These are phyloP conservation scores for Tetragnatha versicolor DNA, from an alignment of 1,140 invertebrate genomes.

Conservation along the genomic window DNA sequence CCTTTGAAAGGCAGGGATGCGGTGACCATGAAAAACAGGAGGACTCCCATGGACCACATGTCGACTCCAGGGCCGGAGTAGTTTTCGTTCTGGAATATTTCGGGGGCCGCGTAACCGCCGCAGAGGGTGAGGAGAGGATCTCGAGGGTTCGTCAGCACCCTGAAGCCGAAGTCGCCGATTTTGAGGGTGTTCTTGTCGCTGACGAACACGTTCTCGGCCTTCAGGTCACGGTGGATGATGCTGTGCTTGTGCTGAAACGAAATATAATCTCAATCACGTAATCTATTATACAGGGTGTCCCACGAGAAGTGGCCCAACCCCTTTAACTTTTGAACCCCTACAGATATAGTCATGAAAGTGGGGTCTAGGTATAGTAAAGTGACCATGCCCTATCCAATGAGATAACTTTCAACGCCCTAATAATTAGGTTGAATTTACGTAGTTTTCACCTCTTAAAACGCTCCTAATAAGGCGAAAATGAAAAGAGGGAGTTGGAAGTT, in stretches of 20 bases:
- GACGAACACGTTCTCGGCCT: constrained; percentile 86
- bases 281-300: too few relatives aligned
- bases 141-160: constrained; percentile 68
- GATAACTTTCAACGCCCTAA: too few relatives aligned
- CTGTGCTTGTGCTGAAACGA: constrained; percentile 72
- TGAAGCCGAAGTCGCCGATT: constrained; percentile 85
- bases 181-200: constrained; percentile 74
- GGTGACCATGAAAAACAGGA: constrained; percentile 81
- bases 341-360: too few relatives aligned
- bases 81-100: constrained; percentile 78
- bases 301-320: too few relatives aligned
- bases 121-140: constrained; percentile 82
- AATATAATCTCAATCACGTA: too few relatives aligned
- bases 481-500: too few relatives aligned
- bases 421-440: too few relatives aligned
- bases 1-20: constrained; percentile 79
- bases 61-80: constrained; percentile 78
- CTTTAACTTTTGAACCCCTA: too few relatives aligned
- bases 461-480: too few relatives aligned
- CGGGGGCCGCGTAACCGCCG: constrained; percentile 88
- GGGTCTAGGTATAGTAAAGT: too few relatives aligned
- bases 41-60: constrained; percentile 83
- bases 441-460: too few relatives aligned
- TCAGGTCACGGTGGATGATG: constrained; percentile 87
- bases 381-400: too few relatives aligned